Evolutionary conservation across 2,113 vertebrate genomes (phyloP).

Genomic region (Nettapus auritus): DNA sequence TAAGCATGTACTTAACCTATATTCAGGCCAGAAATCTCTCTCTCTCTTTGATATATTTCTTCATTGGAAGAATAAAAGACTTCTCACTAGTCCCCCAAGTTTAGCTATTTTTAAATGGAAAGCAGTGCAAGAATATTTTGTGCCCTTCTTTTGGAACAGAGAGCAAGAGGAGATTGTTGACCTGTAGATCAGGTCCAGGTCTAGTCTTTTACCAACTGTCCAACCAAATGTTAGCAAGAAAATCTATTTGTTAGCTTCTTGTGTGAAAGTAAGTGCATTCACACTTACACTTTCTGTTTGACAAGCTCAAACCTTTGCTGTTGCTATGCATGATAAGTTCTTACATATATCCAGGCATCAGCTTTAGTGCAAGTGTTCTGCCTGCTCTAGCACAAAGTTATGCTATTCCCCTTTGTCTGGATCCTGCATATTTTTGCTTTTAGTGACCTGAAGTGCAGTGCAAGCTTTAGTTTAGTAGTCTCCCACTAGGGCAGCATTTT

Average conservation of each 20-base stretch:
- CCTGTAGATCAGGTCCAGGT: not conserved
- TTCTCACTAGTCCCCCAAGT: not conserved
- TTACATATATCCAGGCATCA: not conserved
- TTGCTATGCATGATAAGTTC: not conserved
- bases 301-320: not conserved
- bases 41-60: not conserved
- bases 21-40: not conserved
- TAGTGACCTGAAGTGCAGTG: rapidly evolving
- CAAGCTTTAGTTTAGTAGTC: not conserved
- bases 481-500: not conserved
- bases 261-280: not conserved
- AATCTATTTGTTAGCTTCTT: not conserved
- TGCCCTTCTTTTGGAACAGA: not conserved
- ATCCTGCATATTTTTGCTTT: not conserved
- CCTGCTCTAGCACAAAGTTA: not conserved
- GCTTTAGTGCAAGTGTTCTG: not conserved
- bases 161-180: not conserved
- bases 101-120: not conserved
- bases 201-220: not conserved
- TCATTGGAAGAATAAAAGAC: not conserved
- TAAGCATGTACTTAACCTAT: not conserved
- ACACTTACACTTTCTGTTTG: not conserved
- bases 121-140: not conserved
- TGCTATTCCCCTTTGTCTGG: not conserved
- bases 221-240: not conserved